phyloP scores from a whole-genome alignment of 1,140 invertebrate species.

The Rhyzopertha dominica region DNA sequence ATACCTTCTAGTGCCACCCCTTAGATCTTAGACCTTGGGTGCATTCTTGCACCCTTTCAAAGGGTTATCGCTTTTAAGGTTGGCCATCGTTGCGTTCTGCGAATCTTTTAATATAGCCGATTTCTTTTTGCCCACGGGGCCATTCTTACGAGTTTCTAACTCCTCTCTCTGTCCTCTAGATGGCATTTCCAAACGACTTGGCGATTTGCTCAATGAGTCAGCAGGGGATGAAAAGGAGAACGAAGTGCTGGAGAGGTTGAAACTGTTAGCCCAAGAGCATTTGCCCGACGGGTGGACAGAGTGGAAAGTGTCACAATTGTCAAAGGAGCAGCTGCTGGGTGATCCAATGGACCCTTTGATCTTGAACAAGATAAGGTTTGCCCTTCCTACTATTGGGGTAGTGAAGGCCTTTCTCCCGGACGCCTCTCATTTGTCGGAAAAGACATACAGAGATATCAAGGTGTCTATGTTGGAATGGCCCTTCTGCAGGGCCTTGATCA shows the following conservation, averaged over 20 bases:
- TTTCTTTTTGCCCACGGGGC: too few species aligned
- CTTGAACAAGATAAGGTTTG: slow-evolving; percentile 5
- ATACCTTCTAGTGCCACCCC: too few species aligned
- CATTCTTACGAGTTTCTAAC: too few species aligned
- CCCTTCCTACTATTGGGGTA: background rate
- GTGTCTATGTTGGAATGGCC: background rate
- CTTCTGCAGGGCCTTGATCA: background rate
- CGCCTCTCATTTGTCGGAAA: background rate
- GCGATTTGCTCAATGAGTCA: too few species aligned
- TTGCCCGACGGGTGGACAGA: slow-evolving; percentile 1
- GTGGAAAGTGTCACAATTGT: background rate
- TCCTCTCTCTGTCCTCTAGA: too few species aligned
- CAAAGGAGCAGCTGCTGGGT: background rate
- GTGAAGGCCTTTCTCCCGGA: slow-evolving; percentile 1
- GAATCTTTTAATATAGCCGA: too few species aligned
- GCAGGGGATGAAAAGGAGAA: too few species aligned
- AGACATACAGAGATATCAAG: slow-evolving; percentile 4
- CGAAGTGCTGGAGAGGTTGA: slow-evolving; percentile 2
- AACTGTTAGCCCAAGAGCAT: background rate
- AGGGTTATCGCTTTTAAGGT: too few species aligned
- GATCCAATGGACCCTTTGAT: background rate
- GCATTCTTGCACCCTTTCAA: too few species aligned
- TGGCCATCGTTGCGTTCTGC: too few species aligned
- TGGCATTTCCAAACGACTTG: too few species aligned
- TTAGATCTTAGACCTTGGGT: too few species aligned